These are phyloP conservation scores for Steinernema scapterisci DNA, from an alignment of 2,888 invertebrate species.

Conservation along the genomic window DNA sequence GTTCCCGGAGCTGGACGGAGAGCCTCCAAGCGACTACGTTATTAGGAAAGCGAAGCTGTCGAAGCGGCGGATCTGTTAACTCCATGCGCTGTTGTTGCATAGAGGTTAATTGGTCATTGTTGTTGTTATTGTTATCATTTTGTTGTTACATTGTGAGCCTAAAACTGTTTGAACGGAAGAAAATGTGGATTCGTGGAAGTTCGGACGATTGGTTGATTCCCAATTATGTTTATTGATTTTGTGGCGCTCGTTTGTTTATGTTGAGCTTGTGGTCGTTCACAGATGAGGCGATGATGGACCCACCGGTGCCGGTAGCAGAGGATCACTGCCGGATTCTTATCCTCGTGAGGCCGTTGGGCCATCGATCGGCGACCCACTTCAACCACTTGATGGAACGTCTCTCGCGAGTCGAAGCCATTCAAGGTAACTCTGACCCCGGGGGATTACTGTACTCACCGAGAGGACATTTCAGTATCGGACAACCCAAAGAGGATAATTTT, in stretches of 20 bases:
- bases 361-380: slow-evolving; percentile 36
- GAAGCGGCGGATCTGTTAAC: background rate
- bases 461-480: slow-evolving; percentile 52
- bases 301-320: slow-evolving; percentile 40
- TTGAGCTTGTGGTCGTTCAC: background rate
- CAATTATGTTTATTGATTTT: slow-evolving; percentile 21
- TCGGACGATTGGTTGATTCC: background rate
- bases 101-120: background rate
- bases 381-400: slow-evolving; percentile 42
- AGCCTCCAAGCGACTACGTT: slow-evolving; percentile 15
- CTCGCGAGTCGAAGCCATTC: slow-evolving; percentile 41
- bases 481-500: slow-evolving; percentile 56
- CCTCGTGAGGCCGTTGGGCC: slow-evolving; percentile 43
- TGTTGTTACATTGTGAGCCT: slow-evolving; percentile 6
- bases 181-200: background rate
- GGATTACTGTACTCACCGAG: background rate
- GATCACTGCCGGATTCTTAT: slow-evolving; percentile 45
- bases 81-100: background rate
- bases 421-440: slow-evolving; percentile 38
- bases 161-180: background rate
- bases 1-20: slow-evolving; percentile 20
- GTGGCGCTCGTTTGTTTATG: slow-evolving; percentile 14
- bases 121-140: slow-evolving; percentile 11
- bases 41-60: background rate
- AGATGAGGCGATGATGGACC: slow-evolving; percentile 39